These are phyloP conservation scores for Holacanthus passer DNA, from an alignment of 2,113 vertebrate species.

Conservation along the genomic window DNA sequence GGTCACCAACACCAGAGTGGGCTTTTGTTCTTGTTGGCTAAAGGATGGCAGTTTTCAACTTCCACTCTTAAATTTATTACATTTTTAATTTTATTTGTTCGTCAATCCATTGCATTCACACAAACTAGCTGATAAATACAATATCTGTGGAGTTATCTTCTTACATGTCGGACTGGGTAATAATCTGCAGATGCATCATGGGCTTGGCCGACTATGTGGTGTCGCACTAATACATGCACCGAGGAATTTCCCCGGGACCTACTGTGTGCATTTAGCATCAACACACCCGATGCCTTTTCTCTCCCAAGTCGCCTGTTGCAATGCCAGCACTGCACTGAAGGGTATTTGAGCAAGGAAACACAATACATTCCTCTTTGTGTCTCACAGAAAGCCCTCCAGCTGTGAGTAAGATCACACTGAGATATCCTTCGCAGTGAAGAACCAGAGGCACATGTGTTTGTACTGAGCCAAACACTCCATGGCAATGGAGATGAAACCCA, in stretches of 20 bases:
- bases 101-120: neutral
- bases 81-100: conserved; percentile 13
- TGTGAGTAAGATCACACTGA: conserved; percentile 53
- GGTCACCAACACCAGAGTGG: conserved; percentile 55
- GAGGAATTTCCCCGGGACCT: conserved; percentile 31
- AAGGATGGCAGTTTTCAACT: conserved; percentile 30
- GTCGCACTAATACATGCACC: conserved; percentile 1
- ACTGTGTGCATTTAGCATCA: conserved; percentile 37
- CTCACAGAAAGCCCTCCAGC: conserved; percentile 55
- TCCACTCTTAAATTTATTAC: conserved; percentile 3
- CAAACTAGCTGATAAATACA: conserved; percentile 15
- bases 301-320: conserved; percentile 23
- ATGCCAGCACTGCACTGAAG: conserved; percentile 29
- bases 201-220: neutral
- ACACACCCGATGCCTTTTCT: conserved; percentile 14
- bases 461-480: conserved; percentile 49
- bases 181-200: conserved; percentile 3
- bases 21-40: conserved; percentile 36
- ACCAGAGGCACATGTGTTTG: conserved; percentile 59
- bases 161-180: neutral
- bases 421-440: conserved; percentile 31
- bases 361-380: conserved; percentile 48
- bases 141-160: conserved; percentile 29
- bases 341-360: conserved; percentile 58
- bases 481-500: conserved; percentile 39